phyloP scores from a whole-genome alignment of 2,797 vertebrate species.

The Rhinatrema bivittatum region DNA sequence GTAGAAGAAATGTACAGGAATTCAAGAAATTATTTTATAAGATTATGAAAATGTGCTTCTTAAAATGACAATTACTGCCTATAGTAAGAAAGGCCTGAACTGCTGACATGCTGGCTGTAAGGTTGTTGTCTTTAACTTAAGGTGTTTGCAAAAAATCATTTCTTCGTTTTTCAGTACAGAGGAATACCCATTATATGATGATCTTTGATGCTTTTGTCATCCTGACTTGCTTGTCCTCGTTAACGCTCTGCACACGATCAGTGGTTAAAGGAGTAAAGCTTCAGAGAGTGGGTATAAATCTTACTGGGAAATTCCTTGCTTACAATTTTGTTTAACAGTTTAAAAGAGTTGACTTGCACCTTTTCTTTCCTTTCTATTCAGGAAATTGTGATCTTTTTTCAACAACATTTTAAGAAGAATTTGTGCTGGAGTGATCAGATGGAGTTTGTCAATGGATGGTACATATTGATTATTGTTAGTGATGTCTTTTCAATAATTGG shows the following conservation, averaged over 20 bases:
- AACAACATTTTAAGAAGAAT: constrained; percentile 50
- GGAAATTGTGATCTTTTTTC: constrained; percentile 75
- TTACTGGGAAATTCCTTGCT: too few relatives aligned
- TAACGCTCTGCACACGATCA: constrained; percentile 78
- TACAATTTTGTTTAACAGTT: neutral
- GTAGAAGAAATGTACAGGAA: too few relatives aligned
- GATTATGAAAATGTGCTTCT: too few relatives aligned
- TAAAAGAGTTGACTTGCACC: neutral
- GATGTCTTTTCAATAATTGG: constrained; percentile 77
- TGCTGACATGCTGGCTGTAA: too few relatives aligned
- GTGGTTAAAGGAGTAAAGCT: constrained; percentile 74
- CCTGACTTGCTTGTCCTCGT: constrained; percentile 70
- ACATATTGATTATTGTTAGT: constrained; percentile 82
- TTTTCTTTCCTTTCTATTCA: constrained; percentile 26
- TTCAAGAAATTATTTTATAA: too few relatives aligned
- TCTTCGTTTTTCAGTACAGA: constrained; percentile 61
- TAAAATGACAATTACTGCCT: too few relatives aligned
- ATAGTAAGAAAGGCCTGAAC: too few relatives aligned
- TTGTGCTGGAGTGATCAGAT: constrained; percentile 71
- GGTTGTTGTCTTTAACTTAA: too few relatives aligned
- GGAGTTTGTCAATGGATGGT: constrained; percentile 91
- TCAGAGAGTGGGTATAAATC: constrained; percentile 68
- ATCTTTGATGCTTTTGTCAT: constrained; percentile 77
- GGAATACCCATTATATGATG: constrained; percentile 77
- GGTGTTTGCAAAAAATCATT: too few relatives aligned